phyloP scores from a whole-genome alignment of 1,140 invertebrate species.

The Megalonaias nervosa region DNA sequence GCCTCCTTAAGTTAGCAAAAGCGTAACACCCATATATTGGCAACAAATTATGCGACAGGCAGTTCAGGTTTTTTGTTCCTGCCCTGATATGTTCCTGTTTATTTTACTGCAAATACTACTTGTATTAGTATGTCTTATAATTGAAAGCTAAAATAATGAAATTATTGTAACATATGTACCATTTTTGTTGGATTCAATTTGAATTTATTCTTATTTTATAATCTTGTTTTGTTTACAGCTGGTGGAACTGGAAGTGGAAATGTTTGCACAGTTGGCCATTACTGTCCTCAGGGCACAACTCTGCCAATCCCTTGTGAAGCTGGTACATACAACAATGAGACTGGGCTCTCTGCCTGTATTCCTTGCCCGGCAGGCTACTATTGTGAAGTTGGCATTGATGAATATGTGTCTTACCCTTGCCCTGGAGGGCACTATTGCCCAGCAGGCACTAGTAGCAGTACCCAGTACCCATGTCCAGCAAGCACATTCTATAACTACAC shows the following conservation, averaged over 20 bases:
- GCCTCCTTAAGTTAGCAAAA: no score
- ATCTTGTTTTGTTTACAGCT: no score
- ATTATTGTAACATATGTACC: no score
- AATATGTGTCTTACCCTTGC: conserved; percentile 51
- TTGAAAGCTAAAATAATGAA: no score
- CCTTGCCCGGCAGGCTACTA: conserved; percentile 60
- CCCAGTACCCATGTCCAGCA: conserved; percentile 60
- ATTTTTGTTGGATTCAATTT: no score
- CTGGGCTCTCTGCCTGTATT: conserved; percentile 50
- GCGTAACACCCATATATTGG: no score
- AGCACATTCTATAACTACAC: conserved; percentile 65
- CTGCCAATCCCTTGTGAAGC: conserved; percentile 51
- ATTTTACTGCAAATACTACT: no score
- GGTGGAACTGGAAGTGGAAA: conserved; percentile 58
- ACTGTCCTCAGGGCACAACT: conserved; percentile 58
- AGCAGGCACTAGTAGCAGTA: conserved; percentile 44
- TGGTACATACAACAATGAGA: conserved; percentile 59
- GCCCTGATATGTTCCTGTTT: no score
- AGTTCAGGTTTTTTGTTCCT: no score
- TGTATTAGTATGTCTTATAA: no score
- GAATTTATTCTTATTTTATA: no score
- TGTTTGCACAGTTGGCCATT: conserved; percentile 62
- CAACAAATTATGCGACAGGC: no score
- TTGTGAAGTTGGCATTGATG: conserved; percentile 54
- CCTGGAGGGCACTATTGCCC: conserved; percentile 65